Percentiles rank a stretch among this genome's conserved stretches.
Evolutionary conservation across 2,888 invertebrate genomes (phyloP).

Genomic region (Agriopis aurantiaria): DNA sequence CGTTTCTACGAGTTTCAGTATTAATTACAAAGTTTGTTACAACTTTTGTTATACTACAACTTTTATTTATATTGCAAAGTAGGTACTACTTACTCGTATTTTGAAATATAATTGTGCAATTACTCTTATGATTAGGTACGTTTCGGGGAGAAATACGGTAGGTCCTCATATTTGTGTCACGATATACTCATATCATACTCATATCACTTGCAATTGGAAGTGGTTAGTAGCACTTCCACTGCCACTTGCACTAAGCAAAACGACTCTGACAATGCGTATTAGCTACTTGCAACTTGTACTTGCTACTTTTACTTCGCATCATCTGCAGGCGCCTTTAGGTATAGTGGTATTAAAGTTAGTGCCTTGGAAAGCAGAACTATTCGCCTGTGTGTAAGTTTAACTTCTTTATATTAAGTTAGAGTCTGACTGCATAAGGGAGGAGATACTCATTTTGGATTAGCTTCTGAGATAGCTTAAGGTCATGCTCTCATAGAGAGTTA

Average conservation of each 20-base stretch:
- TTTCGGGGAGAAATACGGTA: not conserved
- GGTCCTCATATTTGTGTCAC: no score
- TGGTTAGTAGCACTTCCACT: no score
- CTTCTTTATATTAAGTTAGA: slow-evolving; percentile 9
- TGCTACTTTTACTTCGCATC: no score
- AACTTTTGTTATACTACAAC: not conserved
- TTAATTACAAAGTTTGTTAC: not conserved
- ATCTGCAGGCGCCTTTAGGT: no score
- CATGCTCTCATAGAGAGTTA: slow-evolving; percentile 11
- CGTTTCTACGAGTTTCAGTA: not conserved
- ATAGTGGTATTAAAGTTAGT: no score
- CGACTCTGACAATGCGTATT: no score
- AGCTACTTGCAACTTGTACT: no score
- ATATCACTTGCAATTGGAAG: not conserved
- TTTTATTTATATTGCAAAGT: not conserved
- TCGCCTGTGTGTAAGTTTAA: slow-evolving; percentile 8
- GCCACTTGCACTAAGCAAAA: no score
- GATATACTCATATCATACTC: no score
- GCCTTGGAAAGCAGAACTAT: no score
- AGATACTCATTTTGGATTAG: slow-evolving; percentile 20
- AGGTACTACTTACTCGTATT: not conserved
- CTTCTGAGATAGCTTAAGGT: slow-evolving; percentile 8
- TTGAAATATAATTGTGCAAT: not conserved
- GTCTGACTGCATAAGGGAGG: slow-evolving; percentile 5
- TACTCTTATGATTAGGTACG: not conserved